Evolutionary conservation across 2,888 invertebrate genomes (phyloP).

Genomic region (Microctonus hyperodae): DNA sequence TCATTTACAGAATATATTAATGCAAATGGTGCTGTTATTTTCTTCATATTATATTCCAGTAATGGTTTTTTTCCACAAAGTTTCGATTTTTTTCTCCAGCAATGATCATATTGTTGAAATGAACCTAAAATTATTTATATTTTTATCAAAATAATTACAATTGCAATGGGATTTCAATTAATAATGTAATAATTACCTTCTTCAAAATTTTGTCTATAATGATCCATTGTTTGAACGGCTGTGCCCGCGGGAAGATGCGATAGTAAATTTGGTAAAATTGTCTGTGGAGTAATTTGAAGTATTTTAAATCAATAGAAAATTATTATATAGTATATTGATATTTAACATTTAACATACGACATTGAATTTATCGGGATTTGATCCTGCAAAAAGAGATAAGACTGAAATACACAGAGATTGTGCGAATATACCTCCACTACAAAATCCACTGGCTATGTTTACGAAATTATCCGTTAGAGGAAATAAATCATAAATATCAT

Average conservation of each 20-base stretch:
- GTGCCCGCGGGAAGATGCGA: constrained; percentile 35
- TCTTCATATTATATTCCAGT: constrained; percentile 40
- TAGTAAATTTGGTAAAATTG: constrained; percentile 29
- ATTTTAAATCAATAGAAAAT: neutral
- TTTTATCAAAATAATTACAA: neutral
- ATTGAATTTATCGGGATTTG: constrained; percentile 35
- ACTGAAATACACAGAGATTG: constrained; percentile 26
- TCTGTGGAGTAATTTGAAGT: constrained; percentile 28
- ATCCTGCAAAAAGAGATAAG: constrained; percentile 28
- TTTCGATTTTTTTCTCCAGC: constrained; percentile 35
- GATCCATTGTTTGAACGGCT: constrained; percentile 27
- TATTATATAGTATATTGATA: neutral
- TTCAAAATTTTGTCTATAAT: constrained; percentile 32
- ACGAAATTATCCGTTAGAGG: constrained; percentile 33
- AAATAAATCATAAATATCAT: constrained; percentile 34
- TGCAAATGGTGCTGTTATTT: constrained; percentile 40
- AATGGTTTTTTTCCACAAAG: constrained; percentile 38
- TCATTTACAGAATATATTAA: constrained; percentile 46
- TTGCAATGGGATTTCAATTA: neutral
- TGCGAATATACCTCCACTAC: constrained; percentile 28
- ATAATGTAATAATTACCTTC: constrained; percentile 20
- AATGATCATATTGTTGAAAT: constrained; percentile 41
- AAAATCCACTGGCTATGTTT: constrained; percentile 29
- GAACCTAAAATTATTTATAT: constrained; percentile 30
- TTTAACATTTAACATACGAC: constrained; percentile 26